Base-by-base conservation (phyloP, 2,797 vertebrate genomes). In the Chloroceryle amazona region DNA sequence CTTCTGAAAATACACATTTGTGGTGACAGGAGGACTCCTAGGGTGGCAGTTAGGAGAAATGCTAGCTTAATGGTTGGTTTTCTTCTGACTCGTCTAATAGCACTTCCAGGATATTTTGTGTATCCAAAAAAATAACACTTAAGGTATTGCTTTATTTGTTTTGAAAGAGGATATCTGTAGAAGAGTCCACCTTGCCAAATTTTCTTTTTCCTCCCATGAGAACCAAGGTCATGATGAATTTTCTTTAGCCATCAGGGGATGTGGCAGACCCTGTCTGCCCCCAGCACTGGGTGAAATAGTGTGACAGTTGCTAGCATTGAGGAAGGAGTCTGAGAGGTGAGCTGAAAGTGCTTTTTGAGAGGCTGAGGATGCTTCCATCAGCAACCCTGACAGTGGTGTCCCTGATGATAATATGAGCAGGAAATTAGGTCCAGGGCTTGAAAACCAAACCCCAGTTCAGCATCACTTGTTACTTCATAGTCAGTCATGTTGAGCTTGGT, bases 1-100 rank as follows among this genome's bases (percentile, higher is more conserved):
- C 31, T 96, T 93, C 81, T 1, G 31, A 92, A 97, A 94, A 93
- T 92, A 92, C 19, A n/a, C 78, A 35, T 83, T 68, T 93, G 72
- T 95, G 92, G 83, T 9, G 26, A 65, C 87, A 97, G 74, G 94
- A 95, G 65, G 51, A 74, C 89, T 88, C 44, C 0, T 0, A 91
- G 58, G 10, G 28, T 68, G 90, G 71, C 52, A 75, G 67, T 96
- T 91, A 75, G 46, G 73, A 80, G 47, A 81, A 73, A 60, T 15
- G n/a, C 51, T 76, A 55, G 65, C 55, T 93, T 91, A 79, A 44
- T 80, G 47, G 29, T 47, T 91, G 46, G 10, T n/a, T 93, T 90
- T 92, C 55, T 79, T 81, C 70, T 95, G 51, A 61, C 71, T 90
- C 33, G 41, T 46, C 62, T 81, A 82, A 67, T 70, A 79, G 60